Evolutionary conservation across 2,113 vertebrate genomes (phyloP).

Genomic region (Candoia aspera): DNA sequence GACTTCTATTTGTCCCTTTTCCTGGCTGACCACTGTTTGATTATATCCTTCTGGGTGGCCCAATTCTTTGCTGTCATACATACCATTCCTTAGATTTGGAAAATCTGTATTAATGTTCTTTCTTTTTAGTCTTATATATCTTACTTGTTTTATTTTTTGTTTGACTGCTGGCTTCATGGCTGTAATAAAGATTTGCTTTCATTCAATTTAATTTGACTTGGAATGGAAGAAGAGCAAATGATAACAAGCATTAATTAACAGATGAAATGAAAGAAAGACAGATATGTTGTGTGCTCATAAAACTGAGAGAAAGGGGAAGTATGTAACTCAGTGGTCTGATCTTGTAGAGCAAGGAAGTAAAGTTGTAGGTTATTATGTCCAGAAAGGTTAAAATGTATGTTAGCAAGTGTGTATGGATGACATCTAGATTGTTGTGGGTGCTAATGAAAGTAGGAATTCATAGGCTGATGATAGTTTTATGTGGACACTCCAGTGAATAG

Average conservation of each 20-base stretch:
- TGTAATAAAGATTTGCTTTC: background rate
- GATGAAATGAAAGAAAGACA: background rate
- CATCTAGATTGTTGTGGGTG: background rate
- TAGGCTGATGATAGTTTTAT: background rate
- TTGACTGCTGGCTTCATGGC: background rate
- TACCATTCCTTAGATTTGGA: background rate
- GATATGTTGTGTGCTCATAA: background rate
- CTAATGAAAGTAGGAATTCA: background rate
- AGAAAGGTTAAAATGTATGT: background rate
- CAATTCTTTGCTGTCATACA: background rate
- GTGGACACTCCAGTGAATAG: background rate
- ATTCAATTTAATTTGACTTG: background rate
- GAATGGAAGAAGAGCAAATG: background rate
- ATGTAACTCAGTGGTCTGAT: background rate
- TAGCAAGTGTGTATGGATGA: background rate
- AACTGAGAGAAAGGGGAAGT: background rate
- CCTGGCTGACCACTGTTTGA: background rate
- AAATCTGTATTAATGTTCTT: background rate
- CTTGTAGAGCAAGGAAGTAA: background rate
- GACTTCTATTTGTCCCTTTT: background rate
- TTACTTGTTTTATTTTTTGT: background rate
- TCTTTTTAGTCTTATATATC: background rate
- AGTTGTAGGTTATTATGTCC: background rate
- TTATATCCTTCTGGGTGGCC: background rate
- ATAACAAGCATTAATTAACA: background rate